These are phyloP conservation scores for Helicoverpa armigera DNA, from an alignment of 1,140 invertebrate genomes.

Conservation along the genomic window DNA sequence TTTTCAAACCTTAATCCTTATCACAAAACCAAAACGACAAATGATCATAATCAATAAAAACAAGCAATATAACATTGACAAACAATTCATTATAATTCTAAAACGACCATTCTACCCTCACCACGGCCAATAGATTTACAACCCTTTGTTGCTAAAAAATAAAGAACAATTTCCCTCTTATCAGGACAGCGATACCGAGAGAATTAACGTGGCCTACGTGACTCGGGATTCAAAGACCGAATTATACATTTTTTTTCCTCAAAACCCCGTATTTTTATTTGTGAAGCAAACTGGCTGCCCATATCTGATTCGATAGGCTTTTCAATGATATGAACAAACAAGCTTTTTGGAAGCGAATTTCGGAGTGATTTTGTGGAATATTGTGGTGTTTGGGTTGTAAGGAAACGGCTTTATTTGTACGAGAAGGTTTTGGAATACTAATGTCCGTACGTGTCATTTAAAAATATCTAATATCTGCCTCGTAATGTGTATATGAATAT, in stretches of 20 bases:
- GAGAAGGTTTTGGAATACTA: not conserved
- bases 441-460: not conserved
- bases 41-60: not conserved
- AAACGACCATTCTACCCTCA: slow-evolving; percentile 11
- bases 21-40: not conserved
- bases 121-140: slow-evolving; percentile 8
- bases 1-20: too few relatives aligned
- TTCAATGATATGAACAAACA: slow-evolving; percentile 51
- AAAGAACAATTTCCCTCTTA: slow-evolving; percentile 60
- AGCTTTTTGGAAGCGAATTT: slow-evolving; percentile 24
- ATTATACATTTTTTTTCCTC: slow-evolving; percentile 52
- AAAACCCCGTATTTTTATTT: slow-evolving; percentile 50
- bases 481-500: too few relatives aligned
- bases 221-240: slow-evolving; percentile 53
- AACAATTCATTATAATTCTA: slow-evolving; percentile 27
- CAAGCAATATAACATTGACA: not conserved
- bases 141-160: slow-evolving; percentile 41
- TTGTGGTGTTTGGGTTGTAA: slow-evolving; percentile 11
- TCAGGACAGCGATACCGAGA: slow-evolving; percentile 56
- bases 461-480: too few relatives aligned
- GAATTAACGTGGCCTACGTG: slow-evolving; percentile 66
- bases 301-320: slow-evolving; percentile 49
- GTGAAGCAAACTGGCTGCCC: slow-evolving; percentile 46
- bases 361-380: slow-evolving; percentile 27
- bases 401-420: slow-evolving; percentile 19